Conservation (phyloP, 2,888 invertebrate genomes). For the Andricus curvator region DNA sequence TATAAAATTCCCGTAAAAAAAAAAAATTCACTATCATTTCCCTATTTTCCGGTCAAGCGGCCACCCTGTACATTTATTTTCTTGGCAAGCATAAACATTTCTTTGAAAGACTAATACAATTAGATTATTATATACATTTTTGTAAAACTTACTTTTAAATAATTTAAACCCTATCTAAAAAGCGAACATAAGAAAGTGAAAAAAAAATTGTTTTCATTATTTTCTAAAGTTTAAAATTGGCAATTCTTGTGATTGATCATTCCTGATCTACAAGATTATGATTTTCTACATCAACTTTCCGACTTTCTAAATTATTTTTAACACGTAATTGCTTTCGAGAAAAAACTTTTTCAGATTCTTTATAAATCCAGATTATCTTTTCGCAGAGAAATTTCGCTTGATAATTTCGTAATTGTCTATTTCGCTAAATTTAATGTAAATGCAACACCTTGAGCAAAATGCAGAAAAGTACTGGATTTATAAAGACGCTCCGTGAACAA, state of each 20-base stretch:
- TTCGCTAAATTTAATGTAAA: constrained; percentile 2
- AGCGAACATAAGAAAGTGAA: neutral
- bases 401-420: neutral
- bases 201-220: neutral
- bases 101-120: neutral
- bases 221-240: neutral
- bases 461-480: neutral
- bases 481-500: neutral
- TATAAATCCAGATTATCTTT: constrained; percentile 8
- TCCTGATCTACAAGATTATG: constrained; percentile 12
- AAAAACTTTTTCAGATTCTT: neutral
- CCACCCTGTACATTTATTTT: neutral
- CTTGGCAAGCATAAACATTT: neutral
- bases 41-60: no score
- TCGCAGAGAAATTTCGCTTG: constrained; percentile 5
- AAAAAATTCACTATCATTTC: no score
- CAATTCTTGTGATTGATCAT: constrained; percentile 5
- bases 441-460: constrained; percentile 29
- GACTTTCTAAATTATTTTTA: neutral
- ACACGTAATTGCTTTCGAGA: neutral
- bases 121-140: neutral
- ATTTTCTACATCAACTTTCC: constrained; percentile 1
- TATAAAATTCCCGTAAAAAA: no score
- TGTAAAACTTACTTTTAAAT: neutral
- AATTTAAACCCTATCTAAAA: neutral